Conservation (phyloP, 2,888 invertebrate genomes). For the Drosophila cracens region DNA sequence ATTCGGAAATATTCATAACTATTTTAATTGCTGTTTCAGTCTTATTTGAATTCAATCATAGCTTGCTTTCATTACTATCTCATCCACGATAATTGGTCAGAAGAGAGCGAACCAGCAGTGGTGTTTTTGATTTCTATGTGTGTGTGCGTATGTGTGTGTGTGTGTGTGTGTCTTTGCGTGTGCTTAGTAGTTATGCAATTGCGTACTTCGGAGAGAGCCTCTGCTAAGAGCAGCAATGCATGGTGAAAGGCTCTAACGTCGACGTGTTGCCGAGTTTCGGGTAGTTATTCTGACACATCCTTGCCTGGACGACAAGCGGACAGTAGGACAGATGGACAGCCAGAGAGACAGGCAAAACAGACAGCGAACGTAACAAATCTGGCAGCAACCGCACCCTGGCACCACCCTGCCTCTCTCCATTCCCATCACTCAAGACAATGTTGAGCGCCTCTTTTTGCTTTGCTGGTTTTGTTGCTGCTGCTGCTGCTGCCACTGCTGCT, state of each 20-base stretch:
- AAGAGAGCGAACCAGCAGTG: not conserved
- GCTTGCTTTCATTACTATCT: not conserved
- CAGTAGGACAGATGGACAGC: constrained; percentile 19
- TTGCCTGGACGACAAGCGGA: constrained; percentile 45
- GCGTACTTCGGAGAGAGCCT: constrained; percentile 3
- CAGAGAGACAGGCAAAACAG: constrained; percentile 28
- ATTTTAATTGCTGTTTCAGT: not conserved
- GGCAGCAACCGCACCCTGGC: constrained; percentile 20
- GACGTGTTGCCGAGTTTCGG: constrained; percentile 43
- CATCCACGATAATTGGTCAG: not conserved
- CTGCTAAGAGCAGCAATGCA: constrained; percentile 30
- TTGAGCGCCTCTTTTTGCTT: constrained; percentile 32
- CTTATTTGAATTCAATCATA: not conserved
- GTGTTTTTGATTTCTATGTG: not conserved
- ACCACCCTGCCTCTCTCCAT: constrained; percentile 13
- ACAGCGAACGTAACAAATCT: constrained; percentile 57
- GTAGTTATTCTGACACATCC: constrained; percentile 63
- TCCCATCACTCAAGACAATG: constrained; percentile 20
- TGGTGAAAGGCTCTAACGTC: constrained; percentile 48
- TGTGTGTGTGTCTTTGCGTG: not conserved
- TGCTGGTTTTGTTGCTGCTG: constrained; percentile 2
- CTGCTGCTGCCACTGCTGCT: constrained; percentile 26
- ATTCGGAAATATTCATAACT: not conserved
- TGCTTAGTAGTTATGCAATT: not conserved
- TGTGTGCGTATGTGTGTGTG: not conserved